These are phyloP conservation scores for Brenthis hecate DNA, from an alignment of 2,888 invertebrate genomes.

Conservation along the genomic window DNA sequence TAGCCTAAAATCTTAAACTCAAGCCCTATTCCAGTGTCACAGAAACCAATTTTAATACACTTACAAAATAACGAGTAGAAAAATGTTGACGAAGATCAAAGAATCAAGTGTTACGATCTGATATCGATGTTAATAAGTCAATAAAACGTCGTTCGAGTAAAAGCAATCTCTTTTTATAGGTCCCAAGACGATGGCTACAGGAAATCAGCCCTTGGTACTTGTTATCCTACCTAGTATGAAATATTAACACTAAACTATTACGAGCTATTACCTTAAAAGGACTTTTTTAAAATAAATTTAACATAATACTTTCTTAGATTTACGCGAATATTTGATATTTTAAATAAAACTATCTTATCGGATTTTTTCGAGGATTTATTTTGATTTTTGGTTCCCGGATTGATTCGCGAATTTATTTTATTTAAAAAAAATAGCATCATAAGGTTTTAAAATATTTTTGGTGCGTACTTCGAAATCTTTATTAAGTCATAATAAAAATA, in stretches of 20 bases:
- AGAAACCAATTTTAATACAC: slow-evolving; percentile 20
- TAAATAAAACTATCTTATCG: too few species aligned
- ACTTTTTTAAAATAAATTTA: neutral
- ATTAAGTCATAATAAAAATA: too few species aligned
- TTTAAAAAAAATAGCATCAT: too few species aligned
- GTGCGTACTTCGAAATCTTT: too few species aligned
- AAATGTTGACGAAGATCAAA: slow-evolving; percentile 76
- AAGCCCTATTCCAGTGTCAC: slow-evolving; percentile 5
- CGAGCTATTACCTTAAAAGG: slow-evolving; percentile 2
- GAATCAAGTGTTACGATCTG: slow-evolving; percentile 79
- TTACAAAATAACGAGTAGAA: slow-evolving; percentile 61
- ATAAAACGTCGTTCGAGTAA: slow-evolving; percentile 78
- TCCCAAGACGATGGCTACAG: slow-evolving; percentile 74
- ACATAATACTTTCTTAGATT: too few species aligned
- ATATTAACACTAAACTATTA: slow-evolving; percentile 23
- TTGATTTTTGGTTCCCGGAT: too few species aligned
- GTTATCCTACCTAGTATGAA: slow-evolving; percentile 43
- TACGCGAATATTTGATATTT: too few species aligned
- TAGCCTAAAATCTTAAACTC: neutral
- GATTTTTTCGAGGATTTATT: too few species aligned
- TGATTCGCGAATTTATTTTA: too few species aligned
- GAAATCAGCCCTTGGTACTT: slow-evolving; percentile 67
- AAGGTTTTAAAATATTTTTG: neutral
- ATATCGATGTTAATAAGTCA: slow-evolving; percentile 82
- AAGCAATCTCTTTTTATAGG: slow-evolving; percentile 81